phyloP scores from a whole-genome alignment of 2,888 invertebrate genomes.

The Caenorhabditis sp. region DNA sequence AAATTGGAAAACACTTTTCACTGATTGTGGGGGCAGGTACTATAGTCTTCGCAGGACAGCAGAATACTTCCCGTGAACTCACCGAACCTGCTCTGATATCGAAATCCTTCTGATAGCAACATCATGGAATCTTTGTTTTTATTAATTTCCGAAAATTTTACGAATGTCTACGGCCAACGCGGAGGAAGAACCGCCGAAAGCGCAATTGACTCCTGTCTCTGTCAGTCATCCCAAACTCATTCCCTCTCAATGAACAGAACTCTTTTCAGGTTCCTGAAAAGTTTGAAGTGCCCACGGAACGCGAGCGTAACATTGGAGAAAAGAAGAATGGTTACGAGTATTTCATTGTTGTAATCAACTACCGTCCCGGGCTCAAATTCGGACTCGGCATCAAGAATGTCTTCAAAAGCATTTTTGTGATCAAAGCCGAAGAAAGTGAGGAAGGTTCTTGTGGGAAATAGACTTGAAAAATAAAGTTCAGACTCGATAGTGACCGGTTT shows the following conservation, averaged over 20 bases:
- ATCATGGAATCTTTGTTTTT: too few species aligned
- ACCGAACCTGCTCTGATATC: too few species aligned
- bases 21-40: too few species aligned
- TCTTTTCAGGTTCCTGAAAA: background rate
- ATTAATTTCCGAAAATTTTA: too few species aligned
- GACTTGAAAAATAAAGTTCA: conserved; percentile 3
- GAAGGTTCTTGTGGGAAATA: background rate
- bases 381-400: conserved; percentile 53
- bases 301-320: conserved; percentile 39
- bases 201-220: too few species aligned
- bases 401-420: conserved; percentile 40
- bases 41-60: too few species aligned
- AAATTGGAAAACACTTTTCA: too few species aligned
- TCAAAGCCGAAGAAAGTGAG: conserved; percentile 52
- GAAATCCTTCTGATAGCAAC: too few species aligned
- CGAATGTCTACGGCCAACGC: too few species aligned
- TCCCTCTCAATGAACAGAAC: background rate
- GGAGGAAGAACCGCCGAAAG: too few species aligned
- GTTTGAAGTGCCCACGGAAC: conserved; percentile 28
- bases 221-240: too few species aligned
- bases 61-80: too few species aligned
- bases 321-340: conserved; percentile 46
- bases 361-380: conserved; percentile 39
- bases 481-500: conserved; percentile 49
- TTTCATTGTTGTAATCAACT: conserved; percentile 28